Evolutionary conservation across 2,797 vertebrate genomes (phyloP).

Genomic region (Xerus rutilus): DNA sequence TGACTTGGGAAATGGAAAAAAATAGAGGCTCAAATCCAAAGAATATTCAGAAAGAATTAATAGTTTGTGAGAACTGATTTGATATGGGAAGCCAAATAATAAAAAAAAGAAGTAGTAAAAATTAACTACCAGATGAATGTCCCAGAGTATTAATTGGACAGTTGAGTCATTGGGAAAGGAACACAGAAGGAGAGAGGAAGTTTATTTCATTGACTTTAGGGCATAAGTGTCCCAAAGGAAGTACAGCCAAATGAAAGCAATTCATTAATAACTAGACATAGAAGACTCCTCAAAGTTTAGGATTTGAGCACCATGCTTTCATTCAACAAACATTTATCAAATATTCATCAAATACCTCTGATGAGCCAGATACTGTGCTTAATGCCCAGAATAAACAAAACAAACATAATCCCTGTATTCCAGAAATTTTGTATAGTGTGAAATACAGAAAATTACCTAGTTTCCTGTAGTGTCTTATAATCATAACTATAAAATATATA

Average conservation of each 20-base stretch:
- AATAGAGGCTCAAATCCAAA: slow-evolving; percentile 33
- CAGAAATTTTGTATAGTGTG: slow-evolving; percentile 11
- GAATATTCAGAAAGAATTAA: slow-evolving; percentile 10
- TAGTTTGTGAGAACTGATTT: slow-evolving; percentile 42
- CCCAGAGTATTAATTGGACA: slow-evolving; percentile 56
- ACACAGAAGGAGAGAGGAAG: slow-evolving; percentile 36
- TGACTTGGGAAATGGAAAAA: slow-evolving; percentile 10
- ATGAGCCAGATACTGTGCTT: neutral
- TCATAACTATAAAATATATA: slow-evolving; percentile 13
- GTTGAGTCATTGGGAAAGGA: slow-evolving; percentile 67
- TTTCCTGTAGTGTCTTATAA: neutral
- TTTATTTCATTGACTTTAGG: slow-evolving; percentile 64
- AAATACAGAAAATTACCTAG: slow-evolving; percentile 47
- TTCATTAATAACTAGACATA: neutral
- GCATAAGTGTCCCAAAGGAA: slow-evolving; percentile 6
- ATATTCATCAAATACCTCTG: slow-evolving; percentile 42
- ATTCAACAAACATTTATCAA: slow-evolving; percentile 48
- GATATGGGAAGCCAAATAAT: slow-evolving; percentile 17
- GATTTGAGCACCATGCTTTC: neutral
- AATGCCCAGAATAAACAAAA: neutral
- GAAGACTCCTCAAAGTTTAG: neutral
- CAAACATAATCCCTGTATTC: neutral
- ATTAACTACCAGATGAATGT: slow-evolving; percentile 65
- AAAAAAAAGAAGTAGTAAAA: slow-evolving; percentile 66
- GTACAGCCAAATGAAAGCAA: slow-evolving; percentile 53